Percentiles rank a stretch among this genome's conserved stretches.
Conservation (phyloP, 2,797 vertebrate species). For the Sphaeramia orbicularis region DNA sequence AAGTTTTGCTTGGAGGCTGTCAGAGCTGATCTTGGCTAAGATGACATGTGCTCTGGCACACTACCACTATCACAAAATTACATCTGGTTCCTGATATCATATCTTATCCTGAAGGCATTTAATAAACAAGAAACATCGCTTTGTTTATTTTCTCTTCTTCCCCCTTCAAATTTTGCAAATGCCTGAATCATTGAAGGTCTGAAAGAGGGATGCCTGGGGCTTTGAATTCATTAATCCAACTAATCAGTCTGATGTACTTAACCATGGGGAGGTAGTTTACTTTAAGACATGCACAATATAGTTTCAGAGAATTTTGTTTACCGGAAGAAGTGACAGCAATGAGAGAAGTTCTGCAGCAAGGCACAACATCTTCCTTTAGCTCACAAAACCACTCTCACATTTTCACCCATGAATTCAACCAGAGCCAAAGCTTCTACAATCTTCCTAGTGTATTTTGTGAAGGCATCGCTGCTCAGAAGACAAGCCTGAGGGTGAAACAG, state of each 20-base stretch:
- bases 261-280: neutral
- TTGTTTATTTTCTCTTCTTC: constrained; percentile 46
- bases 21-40: constrained; percentile 66
- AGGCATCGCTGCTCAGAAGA: constrained; percentile 23
- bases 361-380: neutral
- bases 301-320: constrained; percentile 9
- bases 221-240: constrained; percentile 5
- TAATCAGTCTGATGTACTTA: neutral
- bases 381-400: constrained; percentile 19
- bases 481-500: constrained; percentile 36
- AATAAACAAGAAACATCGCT: constrained; percentile 58
- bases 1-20: constrained; percentile 67
- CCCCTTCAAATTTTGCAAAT: constrained; percentile 15
- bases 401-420: constrained; percentile 7
- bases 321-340: neutral
- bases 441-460: constrained; percentile 29
- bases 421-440: constrained; percentile 26
- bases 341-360: constrained; percentile 3
- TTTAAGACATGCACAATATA: too few relatives aligned
- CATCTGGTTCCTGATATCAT: constrained; percentile 65
- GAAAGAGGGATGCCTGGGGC: neutral
- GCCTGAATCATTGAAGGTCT: constrained; percentile 27
- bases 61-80: constrained; percentile 70
- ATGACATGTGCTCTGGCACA: constrained; percentile 70
- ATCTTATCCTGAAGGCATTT: constrained; percentile 58